Evolutionary conservation across 2,888 invertebrate genomes (phyloP).

Genomic region (Drosophila neonasuta): DNA sequence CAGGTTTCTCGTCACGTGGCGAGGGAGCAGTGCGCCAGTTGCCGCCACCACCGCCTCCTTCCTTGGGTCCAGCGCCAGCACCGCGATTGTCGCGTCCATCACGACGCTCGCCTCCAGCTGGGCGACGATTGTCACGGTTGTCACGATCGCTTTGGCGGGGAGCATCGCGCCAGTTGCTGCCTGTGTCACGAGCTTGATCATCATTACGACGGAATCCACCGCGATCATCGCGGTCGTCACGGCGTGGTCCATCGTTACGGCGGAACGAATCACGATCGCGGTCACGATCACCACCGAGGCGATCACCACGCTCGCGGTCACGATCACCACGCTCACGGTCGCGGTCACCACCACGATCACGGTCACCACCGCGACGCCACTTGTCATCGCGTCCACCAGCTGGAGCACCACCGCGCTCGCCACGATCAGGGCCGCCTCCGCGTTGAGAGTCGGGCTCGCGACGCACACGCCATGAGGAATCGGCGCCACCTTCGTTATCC

Average conservation of each 20-base stretch:
- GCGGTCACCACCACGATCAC: conserved; percentile 45
- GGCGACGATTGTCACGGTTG: conserved; percentile 74
- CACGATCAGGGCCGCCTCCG: conserved; percentile 42
- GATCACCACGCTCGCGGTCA: conserved; percentile 39
- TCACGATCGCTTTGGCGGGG: conserved; percentile 73
- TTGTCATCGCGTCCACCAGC: conserved; percentile 52
- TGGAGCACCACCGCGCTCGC: conserved; percentile 44
- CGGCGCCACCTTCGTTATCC: conserved; percentile 62
- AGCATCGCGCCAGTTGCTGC: conserved; percentile 79
- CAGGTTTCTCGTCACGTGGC: conserved; percentile 78
- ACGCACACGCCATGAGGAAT: conserved; percentile 77
- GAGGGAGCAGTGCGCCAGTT: conserved; percentile 79
- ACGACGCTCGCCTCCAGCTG: conserved; percentile 65
- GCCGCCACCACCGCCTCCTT: conserved; percentile 66
- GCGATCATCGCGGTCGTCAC: conserved; percentile 52
- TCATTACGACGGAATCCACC: conserved; percentile 73
- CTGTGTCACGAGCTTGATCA: conserved; percentile 68
- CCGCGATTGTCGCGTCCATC: conserved; percentile 71
- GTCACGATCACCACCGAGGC: conserved; percentile 65
- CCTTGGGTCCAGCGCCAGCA: conserved; percentile 65
- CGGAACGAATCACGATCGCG: conserved; percentile 65
- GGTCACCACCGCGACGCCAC: conserved; percentile 51
- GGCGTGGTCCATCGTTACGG: conserved; percentile 65
- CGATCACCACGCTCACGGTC: conserved; percentile 57
- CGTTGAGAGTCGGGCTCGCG: conserved; percentile 71